Evolutionary conservation across 2,113 vertebrate species (phyloP).

Genomic region (Corydoras maculifer): DNA sequence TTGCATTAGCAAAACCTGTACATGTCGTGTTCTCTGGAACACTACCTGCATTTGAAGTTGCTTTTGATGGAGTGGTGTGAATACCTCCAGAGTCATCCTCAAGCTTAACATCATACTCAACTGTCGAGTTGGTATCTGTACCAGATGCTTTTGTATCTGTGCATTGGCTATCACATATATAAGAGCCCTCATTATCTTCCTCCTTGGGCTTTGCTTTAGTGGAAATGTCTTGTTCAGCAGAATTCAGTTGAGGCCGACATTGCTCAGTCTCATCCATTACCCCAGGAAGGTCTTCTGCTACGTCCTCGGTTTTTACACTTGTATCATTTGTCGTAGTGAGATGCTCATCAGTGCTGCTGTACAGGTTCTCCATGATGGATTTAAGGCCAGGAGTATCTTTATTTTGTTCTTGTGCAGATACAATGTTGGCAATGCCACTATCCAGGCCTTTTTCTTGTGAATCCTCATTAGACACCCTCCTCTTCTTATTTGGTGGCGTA

Average conservation of each 20-base stretch:
- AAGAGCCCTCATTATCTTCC: slow-evolving; percentile 35
- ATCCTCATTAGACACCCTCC: slow-evolving; percentile 55
- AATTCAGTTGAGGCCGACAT: slow-evolving; percentile 48
- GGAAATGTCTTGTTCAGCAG: slow-evolving; percentile 52
- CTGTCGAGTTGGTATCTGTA: slow-evolving; percentile 30
- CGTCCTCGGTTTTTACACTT: slow-evolving; percentile 65
- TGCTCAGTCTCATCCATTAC: slow-evolving; percentile 56
- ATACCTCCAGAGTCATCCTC: slow-evolving; percentile 57
- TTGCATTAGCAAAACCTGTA: slow-evolving; percentile 32
- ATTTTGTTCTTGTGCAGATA: slow-evolving; percentile 40
- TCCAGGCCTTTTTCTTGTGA: slow-evolving; percentile 62
- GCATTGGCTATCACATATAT: slow-evolving; percentile 35
- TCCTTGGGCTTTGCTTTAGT: slow-evolving; percentile 54
- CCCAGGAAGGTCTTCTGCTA: slow-evolving; percentile 63
- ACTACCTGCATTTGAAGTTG: slow-evolving; percentile 43
- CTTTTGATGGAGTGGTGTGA: slow-evolving; percentile 38
- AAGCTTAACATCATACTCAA: slow-evolving; percentile 62
- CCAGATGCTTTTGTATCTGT: slow-evolving; percentile 40
- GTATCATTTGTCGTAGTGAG: slow-evolving; percentile 45
- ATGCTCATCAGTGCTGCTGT: slow-evolving; percentile 40
- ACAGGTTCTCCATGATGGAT: slow-evolving; percentile 49
- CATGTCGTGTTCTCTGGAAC: slow-evolving; percentile 30
- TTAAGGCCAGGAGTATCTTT: slow-evolving; percentile 52
- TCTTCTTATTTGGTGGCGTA: slow-evolving; percentile 69
- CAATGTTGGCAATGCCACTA: slow-evolving; percentile 51